Evolutionary conservation across 2,797 vertebrate genomes (phyloP).

Genomic region (Rhynchonycteris naso): DNA sequence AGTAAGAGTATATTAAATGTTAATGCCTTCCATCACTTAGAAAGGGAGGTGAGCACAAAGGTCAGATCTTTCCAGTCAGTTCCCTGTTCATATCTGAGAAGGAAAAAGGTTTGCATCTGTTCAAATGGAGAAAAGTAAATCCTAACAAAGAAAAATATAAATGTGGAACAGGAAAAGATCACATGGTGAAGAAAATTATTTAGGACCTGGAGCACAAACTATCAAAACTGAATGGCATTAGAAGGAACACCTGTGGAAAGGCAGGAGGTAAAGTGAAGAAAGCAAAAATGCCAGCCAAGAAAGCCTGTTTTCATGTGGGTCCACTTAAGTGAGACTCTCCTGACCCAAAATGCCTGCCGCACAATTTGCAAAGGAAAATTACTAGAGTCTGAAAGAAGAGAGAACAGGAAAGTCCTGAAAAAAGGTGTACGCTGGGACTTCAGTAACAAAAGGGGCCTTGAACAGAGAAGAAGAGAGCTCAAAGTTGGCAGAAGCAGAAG

Average conservation of each 20-base stretch:
- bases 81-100: background rate
- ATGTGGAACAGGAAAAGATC: background rate
- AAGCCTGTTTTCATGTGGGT: background rate
- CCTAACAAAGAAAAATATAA: background rate
- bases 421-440: background rate
- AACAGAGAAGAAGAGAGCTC: background rate
- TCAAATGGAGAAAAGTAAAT: slow-evolving; percentile 7
- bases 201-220: background rate
- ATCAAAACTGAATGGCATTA: background rate
- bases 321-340: background rate
- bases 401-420: background rate
- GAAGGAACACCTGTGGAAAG: background rate
- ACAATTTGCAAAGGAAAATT: background rate
- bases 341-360: background rate
- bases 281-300: background rate
- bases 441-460: background rate
- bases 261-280: background rate
- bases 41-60: background rate
- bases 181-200: background rate
- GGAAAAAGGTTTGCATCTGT: background rate
- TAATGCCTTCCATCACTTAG: background rate
- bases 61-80: background rate
- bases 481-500: background rate
- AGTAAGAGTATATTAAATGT: background rate
- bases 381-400: background rate